These are phyloP conservation scores for Myzus persicae DNA, from an alignment of 1,140 invertebrate genomes.

Conservation along the genomic window DNA sequence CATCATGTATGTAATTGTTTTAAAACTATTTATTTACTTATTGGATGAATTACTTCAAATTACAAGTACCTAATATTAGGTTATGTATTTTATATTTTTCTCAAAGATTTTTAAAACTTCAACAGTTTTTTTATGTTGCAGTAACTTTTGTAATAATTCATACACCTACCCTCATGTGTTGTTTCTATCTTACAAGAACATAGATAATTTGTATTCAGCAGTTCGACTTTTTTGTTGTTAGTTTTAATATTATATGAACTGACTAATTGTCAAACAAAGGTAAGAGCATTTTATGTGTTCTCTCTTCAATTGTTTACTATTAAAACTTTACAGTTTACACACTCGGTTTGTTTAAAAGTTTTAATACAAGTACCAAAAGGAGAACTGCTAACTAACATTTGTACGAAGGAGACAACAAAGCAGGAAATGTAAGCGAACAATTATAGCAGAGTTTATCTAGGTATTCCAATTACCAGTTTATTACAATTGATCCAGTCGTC, in stretches of 20 bases:
- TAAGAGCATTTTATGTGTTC: neutral
- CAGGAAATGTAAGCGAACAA: no score
- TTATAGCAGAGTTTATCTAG: neutral
- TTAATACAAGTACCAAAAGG: no score
- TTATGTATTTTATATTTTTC: neutral
- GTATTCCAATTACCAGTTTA: neutral
- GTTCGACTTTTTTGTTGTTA: neutral
- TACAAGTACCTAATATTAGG: neutral
- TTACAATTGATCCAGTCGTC: rapidly evolving
- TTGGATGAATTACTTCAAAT: neutral
- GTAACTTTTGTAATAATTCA: neutral
- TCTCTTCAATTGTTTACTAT: neutral
- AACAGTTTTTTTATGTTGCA: neutral
- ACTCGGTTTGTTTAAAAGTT: neutral
- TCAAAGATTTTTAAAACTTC: no score
- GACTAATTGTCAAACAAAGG: neutral
- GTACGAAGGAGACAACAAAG: no score
- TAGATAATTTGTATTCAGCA: neutral
- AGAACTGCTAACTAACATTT: no score
- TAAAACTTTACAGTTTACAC: neutral
- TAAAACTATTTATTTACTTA: neutral
- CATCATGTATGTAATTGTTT: no score
- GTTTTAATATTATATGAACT: neutral
- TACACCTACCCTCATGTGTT: no score
- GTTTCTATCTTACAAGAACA: no score